Base-by-base conservation (phyloP, 2,113 vertebrate species). In the Apodemus speciosus region DNA sequence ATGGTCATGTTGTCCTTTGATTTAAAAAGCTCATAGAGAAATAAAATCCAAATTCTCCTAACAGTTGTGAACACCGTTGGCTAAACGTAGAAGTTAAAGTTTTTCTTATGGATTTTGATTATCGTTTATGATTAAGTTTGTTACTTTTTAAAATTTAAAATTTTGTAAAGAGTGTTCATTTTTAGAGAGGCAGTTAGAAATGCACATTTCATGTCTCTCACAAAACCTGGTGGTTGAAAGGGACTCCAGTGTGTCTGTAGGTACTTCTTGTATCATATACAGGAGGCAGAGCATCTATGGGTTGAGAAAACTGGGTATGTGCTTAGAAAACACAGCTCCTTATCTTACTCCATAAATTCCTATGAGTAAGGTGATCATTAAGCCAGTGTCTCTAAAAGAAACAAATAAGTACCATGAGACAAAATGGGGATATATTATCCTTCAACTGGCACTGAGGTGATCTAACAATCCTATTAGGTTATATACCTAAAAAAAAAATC, bases 171-270 rank as follows among this genome's bases (percentile, higher is more conserved):
- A 92, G 87, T 69, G 3, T 51, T 6, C 25, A 53, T 56, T 92
- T 81, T 89, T 30, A 80, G 43, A 75, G 49, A 84, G 77, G 64
- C 23, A 62, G 66, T 76, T 73, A 92, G 79, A 93, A 92, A 72
- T 83, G 1, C 6, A 15, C 62, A 64, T 71, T 76, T 86, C 21
- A 85, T 49, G 43, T 11, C 84, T 10, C 27, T 32, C 5, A 3
- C 14, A 23, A 90, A 89, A 51, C 2, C 6, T 21, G 3, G 18
- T 58, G 49, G 43, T 43, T n/a, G 0, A 71, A 93, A 76, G 60
- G 64, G 38, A 91, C 1, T 10, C 16, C 85, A 30, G 60, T n/a
- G 3, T 93, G 9, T 62, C 56, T 66, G 9, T 16, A 60, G 40
- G 5, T 68, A 30, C n/a, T 81, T 53, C 35, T 93, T 14, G 51